Evolutionary conservation across 2,113 vertebrate genomes (phyloP), one percentile per base, ranked within the genome.

Genomic region (Macrotis lagotis): DNA sequence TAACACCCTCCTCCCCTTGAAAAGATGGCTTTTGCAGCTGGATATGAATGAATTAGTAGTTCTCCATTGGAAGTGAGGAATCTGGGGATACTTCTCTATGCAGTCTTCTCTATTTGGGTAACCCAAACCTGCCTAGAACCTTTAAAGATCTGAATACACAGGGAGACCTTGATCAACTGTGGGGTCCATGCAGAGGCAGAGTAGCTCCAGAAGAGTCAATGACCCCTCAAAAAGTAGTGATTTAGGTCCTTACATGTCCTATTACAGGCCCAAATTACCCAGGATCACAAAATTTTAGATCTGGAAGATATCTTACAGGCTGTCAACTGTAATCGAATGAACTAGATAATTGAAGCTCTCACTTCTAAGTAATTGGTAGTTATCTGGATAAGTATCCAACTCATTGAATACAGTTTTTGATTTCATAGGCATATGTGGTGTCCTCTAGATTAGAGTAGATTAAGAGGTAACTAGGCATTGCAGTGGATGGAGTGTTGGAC

Each of bases 271-370:
- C 88, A 26, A 55, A 83, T 93, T 93, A 95, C 83, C 90, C 52
- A 88, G 66, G 24, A 37, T 44, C 66, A 83, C 44, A 44, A 83
- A 83, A 83, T 44, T n/a, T 83, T 83, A 83, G 66, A 83, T 83
- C 16, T 44, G 66, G 66, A 83, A 83, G 66, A 83, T 37, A 83
- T 83, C 66, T 83, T 44, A 83, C 37, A 83, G 97, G 94, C 94
- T 37, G 0, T 55, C 28, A 89, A 91, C 94, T 95, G 90, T 96
- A 95, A 95, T 95, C 96, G 96, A 96, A 96, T 94, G 97, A 97
- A 59, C 94, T 93, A 89, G 95, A 96, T 97, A 97, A 97, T 96
- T 97, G 97, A 97, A 95, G 96, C 97, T 95, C 95, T 96, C 94
- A 92, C 94, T 96, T 89, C 90, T 88, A 88, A 96, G 94, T 93